phyloP scores from a whole-genome alignment of 2,113 vertebrate species.

The Aramus guarauna region DNA sequence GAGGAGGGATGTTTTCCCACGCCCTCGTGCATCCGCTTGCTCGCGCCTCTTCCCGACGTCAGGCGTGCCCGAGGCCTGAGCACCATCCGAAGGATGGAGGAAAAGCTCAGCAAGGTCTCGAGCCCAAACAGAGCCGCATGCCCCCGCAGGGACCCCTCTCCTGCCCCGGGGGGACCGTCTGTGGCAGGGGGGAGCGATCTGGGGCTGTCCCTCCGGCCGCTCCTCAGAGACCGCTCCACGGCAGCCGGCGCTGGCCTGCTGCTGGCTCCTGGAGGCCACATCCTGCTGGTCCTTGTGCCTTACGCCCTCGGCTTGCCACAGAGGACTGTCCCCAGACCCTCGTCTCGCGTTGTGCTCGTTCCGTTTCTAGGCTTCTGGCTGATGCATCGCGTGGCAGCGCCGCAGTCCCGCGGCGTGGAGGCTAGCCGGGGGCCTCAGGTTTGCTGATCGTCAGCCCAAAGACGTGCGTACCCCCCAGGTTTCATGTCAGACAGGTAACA shows the following conservation, averaged over 20 bases:
- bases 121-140: accelerated
- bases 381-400: neutral
- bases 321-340: neutral
- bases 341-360: too few species aligned
- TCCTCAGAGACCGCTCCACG: neutral
- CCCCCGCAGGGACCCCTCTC: accelerated
- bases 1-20: neutral
- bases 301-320: accelerated
- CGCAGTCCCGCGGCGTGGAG: neutral
- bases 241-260: neutral
- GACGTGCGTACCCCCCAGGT: neutral
- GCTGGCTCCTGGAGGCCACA: neutral
- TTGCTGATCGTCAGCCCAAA: neutral
- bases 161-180: neutral
- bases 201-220: too few species aligned
- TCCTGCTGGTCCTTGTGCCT: neutral
- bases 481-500: neutral
- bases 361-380: neutral
- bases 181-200: neutral
- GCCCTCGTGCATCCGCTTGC: neutral
- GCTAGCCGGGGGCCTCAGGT: neutral
- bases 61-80: neutral
- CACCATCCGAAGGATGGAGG: neutral
- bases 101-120: neutral
- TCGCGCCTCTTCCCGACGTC: neutral